Conservation (phyloP, 2,113 vertebrate species). For the Pholis gunnellus region DNA sequence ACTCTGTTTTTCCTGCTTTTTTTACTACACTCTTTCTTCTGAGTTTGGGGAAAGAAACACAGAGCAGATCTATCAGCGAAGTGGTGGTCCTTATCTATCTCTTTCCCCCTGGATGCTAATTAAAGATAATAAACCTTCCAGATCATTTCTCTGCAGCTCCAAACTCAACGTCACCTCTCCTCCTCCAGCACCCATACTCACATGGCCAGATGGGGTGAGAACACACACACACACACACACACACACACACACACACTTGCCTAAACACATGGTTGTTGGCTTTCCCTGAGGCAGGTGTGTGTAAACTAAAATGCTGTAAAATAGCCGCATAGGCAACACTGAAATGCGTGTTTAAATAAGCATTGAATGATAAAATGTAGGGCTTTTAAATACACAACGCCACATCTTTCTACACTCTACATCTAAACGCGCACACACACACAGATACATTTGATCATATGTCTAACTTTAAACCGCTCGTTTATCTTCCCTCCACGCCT, state of each 20-base stretch:
- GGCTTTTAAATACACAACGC: constrained; percentile 45
- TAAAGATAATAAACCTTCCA: constrained; percentile 81
- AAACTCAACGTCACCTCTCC: constrained; percentile 76
- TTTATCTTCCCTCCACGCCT: constrained; percentile 75
- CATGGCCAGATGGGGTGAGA: constrained; percentile 54
- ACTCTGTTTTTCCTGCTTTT: constrained; percentile 12
- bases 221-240: constrained; percentile 34
- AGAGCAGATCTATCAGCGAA: constrained; percentile 68
- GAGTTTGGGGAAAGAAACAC: constrained; percentile 27
- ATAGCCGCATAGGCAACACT: constrained; percentile 21
- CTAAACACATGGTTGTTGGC: constrained; percentile 19
- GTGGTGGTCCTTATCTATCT: constrained; percentile 75
- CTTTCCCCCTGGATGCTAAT: constrained; percentile 74
- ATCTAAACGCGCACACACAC: not conserved
- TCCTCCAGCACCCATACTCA: constrained; percentile 63
- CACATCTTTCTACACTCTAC: constrained; percentile 27
- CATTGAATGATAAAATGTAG: constrained; percentile 50
- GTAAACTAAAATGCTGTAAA: constrained; percentile 32
- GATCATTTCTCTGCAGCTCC: constrained; percentile 78
- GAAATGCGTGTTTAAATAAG: constrained; percentile 61
- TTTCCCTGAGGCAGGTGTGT: constrained; percentile 70
- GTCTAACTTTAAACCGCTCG: constrained; percentile 67
- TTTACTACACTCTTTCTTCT: constrained; percentile 35
- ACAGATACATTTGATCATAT: constrained; percentile 26
- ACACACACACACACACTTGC: constrained; percentile 42